Conservation (phyloP, 2,113 vertebrate genomes). For the Meleagris gallopavo region DNA sequence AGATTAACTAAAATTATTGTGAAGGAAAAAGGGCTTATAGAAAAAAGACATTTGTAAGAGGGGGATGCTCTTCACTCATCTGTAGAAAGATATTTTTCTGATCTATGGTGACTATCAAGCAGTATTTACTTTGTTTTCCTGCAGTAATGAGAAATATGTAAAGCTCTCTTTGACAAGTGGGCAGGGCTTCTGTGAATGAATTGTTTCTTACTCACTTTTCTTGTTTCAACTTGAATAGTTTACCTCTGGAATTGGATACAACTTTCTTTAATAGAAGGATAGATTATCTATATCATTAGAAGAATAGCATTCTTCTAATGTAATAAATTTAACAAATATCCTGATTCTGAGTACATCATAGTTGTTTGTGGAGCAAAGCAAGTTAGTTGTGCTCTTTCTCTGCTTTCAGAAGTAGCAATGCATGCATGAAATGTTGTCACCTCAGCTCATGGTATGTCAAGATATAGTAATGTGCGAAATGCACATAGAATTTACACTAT, state of each 20-base stretch:
- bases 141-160: not conserved
- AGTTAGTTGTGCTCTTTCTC: not conserved
- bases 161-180: not conserved
- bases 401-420: not conserved
- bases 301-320: not conserved
- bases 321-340: not conserved
- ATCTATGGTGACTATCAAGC: rapidly evolving
- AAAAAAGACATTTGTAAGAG: not conserved
- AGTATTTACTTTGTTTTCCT: not conserved
- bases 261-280: not conserved
- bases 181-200: not conserved
- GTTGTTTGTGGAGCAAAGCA: not conserved
- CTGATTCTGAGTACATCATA: rapidly evolving
- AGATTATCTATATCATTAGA: not conserved
- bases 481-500: constrained; percentile 30
- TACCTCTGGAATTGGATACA: not conserved
- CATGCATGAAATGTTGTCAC: not conserved
- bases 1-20: not conserved
- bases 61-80: not conserved
- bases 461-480: constrained; percentile 38
- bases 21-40: not conserved
- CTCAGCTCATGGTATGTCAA: not conserved
- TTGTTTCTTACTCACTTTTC: not conserved
- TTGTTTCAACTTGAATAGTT: not conserved
- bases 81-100: not conserved